These are phyloP conservation scores for Bagarius yarrelli DNA, from an alignment of 2,113 vertebrate genomes.

Conservation along the genomic window DNA sequence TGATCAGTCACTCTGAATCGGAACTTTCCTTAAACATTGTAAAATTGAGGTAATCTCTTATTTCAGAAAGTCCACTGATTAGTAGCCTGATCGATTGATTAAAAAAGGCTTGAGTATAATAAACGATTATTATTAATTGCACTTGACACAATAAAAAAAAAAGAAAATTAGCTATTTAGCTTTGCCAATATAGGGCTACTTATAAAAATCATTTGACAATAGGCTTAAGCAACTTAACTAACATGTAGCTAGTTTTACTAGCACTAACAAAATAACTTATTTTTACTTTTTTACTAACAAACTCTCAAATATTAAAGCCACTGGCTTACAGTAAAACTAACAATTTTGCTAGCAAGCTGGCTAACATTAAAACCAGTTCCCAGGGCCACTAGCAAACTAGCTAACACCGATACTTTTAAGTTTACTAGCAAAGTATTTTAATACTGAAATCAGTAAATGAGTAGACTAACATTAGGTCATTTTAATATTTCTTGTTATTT, in stretches of 20 bases:
- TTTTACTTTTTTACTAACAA: too few species aligned
- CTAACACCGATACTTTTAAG: neutral
- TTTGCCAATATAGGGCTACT: neutral
- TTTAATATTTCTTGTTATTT: neutral
- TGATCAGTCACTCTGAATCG: neutral
- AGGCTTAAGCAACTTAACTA: neutral
- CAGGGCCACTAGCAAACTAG: neutral
- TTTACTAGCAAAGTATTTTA: neutral
- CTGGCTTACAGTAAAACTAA: too few species aligned
- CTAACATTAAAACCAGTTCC: conserved; percentile 1
- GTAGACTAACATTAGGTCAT: neutral
- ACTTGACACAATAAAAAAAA: neutral
- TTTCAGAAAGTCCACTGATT: neutral
- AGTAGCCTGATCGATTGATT: too few species aligned
- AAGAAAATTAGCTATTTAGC: neutral
- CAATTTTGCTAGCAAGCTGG: neutral
- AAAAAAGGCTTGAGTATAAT: neutral
- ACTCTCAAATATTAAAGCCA: too few species aligned
- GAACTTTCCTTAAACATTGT: neutral
- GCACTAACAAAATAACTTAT: neutral
- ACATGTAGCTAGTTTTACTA: neutral
- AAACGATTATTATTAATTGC: neutral
- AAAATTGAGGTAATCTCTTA: neutral
- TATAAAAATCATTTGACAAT: neutral
- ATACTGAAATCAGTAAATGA: neutral